A percentile compares a stretch with the other conserved stretches of the same genome.
phyloP scores from a whole-genome alignment of 2,888 invertebrate genomes.

The Allygus modestus region DNA sequence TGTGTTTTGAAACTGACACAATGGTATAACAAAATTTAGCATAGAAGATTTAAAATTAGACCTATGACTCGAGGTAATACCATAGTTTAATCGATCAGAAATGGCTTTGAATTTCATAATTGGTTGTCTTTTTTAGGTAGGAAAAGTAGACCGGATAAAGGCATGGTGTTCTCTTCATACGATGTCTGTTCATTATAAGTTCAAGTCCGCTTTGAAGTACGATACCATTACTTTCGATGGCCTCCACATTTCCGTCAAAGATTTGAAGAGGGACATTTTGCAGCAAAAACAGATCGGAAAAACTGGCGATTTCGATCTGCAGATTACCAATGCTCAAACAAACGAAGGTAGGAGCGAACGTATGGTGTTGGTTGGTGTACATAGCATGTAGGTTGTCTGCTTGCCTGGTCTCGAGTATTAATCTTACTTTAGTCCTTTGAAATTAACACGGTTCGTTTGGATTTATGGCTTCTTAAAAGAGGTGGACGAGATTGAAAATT shows the following conservation, averaged over 20 bases:
- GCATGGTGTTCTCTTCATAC: conserved; percentile 64
- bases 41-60: no score
- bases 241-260: conserved; percentile 95
- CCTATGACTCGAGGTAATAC: no score
- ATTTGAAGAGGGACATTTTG: conserved; percentile 96
- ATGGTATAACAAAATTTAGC: no score
- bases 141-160: conserved; percentile 38
- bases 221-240: conserved; percentile 99
- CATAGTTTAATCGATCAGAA: no score
- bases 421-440: neutral
- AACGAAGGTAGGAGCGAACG: conserved; percentile 88
- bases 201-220: conserved; percentile 97
- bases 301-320: conserved; percentile 96
- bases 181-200: conserved; percentile 99
- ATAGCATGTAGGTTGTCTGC: conserved; percentile 34
- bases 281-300: conserved; percentile 97
- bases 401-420: neutral
- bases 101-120: neutral
- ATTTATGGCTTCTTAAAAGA: no score
- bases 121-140: conserved; percentile 29
- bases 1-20: no score
- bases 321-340: conserved; percentile 97
- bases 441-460: neutral
- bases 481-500: no score
- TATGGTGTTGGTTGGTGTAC: conserved; percentile 30